Evolutionary conservation across 2,888 invertebrate species (phyloP), one percentile per base, ranked within the genome.

Genomic region (Griposia aprilina): DNA sequence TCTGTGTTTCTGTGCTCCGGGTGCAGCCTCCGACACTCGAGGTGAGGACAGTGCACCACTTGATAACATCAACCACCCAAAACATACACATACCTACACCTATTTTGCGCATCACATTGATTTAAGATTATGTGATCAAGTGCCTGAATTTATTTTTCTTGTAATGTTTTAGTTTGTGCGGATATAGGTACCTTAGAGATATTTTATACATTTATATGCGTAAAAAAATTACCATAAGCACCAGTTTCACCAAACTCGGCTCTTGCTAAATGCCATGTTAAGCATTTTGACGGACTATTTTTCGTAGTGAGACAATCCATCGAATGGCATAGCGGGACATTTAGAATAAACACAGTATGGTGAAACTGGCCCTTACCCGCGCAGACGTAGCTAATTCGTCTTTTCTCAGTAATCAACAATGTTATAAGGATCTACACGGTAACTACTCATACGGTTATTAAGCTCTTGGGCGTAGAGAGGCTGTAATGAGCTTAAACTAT

Each of bases 1-100:
- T 87, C 88, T 84, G 81, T 76, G 80, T 82, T 83, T 84, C 81
- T 75, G 80, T 82, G 85, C 85, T 86, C 78, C 81, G 85, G 84
- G 87, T 84, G 83, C 88, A 89, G 83, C 83, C 82, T 83, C 85
- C 78, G 77, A 81, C 66, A 79, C 86, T 86, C 88, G 90, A 91
- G 93, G 94, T 94, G 90, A 94, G 92, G 45, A 78, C 81, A 84
- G 78, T 84, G 77, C 81, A 65, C 69, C 88, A 85, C 83, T 85
- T 84, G 71, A 84, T 83, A 74, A 77, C 74, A 50, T 76, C 82
- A 62, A 83, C 74, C 83, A 60, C 74, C 80, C 72, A 76, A 80
- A 76, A 67, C 75, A 62, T 63, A 26, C 30, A 13, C 30, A 23
- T 72, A 52, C 41, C 20, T 45, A 55, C 48, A 26, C 23, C 36